Evolutionary conservation across 2,113 vertebrate species (phyloP).

Genomic region (Casuarius casuarius): DNA sequence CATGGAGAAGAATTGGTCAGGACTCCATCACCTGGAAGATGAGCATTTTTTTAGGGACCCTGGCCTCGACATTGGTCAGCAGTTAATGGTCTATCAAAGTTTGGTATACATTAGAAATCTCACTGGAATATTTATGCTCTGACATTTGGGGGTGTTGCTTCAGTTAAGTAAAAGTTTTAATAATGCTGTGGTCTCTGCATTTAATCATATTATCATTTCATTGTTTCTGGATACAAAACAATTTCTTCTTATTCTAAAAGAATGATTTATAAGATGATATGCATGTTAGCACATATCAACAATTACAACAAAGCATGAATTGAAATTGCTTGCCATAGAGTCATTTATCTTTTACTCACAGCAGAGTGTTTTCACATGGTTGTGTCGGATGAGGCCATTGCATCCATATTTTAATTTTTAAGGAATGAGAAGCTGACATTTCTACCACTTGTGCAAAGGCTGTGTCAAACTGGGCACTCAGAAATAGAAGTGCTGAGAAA

Average conservation of each 20-base stretch:
- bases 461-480: not conserved
- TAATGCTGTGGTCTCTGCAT: not conserved
- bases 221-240: constrained; percentile 30
- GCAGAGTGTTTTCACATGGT: not conserved
- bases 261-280: constrained; percentile 58
- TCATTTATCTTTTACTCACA: constrained; percentile 49
- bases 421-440: not conserved
- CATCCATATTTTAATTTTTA: constrained; percentile 15
- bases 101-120: not conserved
- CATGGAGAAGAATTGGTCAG: not conserved
- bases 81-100: not conserved
- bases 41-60: not conserved
- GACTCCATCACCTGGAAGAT: not conserved
- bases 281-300: constrained; percentile 49
- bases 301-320: constrained; percentile 47
- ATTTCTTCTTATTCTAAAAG: constrained; percentile 52
- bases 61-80: not conserved
- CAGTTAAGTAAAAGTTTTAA: not conserved
- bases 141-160: not conserved
- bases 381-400: not conserved
- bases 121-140: not conserved
- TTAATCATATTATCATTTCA: constrained; percentile 17
- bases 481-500: not conserved
- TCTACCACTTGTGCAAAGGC: not conserved
- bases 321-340: constrained; percentile 29